Conservation (phyloP, 2,888 invertebrate species). For the Catotricha subobsoleta region DNA sequence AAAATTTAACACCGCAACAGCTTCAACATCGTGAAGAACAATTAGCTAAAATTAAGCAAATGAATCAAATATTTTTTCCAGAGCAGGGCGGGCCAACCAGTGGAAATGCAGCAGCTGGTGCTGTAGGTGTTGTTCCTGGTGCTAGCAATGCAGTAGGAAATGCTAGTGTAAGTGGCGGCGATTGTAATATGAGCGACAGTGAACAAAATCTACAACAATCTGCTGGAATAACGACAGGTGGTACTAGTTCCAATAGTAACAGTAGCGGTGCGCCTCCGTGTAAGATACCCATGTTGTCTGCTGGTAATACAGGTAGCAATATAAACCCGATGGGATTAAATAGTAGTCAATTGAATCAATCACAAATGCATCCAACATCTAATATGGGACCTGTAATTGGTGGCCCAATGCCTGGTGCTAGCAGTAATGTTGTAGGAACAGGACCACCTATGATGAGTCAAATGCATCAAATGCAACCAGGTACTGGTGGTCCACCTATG, state of each 20-base stretch:
- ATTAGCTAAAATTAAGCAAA: conserved; percentile 71
- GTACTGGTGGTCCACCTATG: neutral
- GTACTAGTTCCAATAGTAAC: conserved; percentile 7
- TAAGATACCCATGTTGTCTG: neutral
- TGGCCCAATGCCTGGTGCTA: neutral
- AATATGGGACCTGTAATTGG: neutral
- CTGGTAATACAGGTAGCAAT: too few species aligned
- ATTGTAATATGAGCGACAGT: too few species aligned
- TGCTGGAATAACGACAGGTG: neutral
- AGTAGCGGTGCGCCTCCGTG: conserved; percentile 6
- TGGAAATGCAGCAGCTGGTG: conserved; percentile 10
- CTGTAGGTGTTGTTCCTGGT: neutral
- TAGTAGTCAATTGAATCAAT: neutral
- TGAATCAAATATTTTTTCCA: conserved; percentile 84
- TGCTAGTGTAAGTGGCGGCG: neutral
- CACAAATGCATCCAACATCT: neutral
- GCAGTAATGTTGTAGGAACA: too few species aligned
- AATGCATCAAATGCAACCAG: neutral
- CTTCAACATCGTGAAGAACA: conserved; percentile 86
- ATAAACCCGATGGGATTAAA: too few species aligned
- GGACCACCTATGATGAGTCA: conserved; percentile 1
- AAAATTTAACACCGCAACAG: conserved; percentile 91
- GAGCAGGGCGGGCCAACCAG: conserved; percentile 34
- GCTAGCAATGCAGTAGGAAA: neutral
- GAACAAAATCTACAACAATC: neutral